Evolutionary conservation across 2,797 vertebrate species (phyloP).

Genomic region (Botia almorhae): DNA sequence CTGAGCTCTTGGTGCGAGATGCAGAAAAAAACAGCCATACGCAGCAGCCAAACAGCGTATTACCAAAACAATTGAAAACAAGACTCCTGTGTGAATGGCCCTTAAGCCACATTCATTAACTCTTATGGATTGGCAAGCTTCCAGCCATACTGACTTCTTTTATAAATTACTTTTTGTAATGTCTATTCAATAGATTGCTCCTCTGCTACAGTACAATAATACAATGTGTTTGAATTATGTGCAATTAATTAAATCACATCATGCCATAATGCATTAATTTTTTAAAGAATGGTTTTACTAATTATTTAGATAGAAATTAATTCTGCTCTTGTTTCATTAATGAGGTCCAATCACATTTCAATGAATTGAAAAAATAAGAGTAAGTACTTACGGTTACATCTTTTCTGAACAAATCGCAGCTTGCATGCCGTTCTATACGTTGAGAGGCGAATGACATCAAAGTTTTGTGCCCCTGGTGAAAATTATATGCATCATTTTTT

Average conservation of each 20-base stretch:
- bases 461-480: conserved; percentile 91
- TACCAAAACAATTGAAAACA: too few species aligned
- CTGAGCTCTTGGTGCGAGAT: too few species aligned
- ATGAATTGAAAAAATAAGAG: background rate
- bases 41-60: too few species aligned
- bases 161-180: background rate
- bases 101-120: too few species aligned
- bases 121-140: too few species aligned
- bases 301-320: background rate
- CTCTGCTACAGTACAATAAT: background rate
- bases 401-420: conserved; percentile 93
- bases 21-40: too few species aligned
- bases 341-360: background rate
- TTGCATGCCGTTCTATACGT: conserved; percentile 97
- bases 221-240: background rate
- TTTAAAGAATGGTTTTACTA: background rate
- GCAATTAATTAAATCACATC: background rate
- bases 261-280: background rate
- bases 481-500: conserved; percentile 24
- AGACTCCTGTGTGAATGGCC: too few species aligned
- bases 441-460: conserved; percentile 95
- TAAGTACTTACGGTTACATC: conserved; percentile 91
- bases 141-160: background rate
- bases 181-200: background rate
- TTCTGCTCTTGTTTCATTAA: too few species aligned